Conservation (phyloP, 2,797 vertebrate genomes). For the Cyclura pinguis region DNA sequence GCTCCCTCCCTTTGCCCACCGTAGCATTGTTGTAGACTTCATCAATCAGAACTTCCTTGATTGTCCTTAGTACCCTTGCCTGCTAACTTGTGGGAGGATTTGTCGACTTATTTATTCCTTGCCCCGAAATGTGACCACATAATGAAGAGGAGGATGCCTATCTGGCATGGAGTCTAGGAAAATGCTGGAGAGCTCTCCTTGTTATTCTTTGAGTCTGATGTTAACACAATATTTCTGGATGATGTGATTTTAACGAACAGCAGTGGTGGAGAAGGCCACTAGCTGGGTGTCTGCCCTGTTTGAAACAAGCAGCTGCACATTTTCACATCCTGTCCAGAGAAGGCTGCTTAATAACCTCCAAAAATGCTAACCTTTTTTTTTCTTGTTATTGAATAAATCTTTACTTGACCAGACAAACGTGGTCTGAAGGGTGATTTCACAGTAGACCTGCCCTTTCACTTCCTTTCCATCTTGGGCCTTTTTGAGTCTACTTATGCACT, state of each 20-base stretch:
- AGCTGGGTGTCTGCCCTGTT: slow-evolving; percentile 71
- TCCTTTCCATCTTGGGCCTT: slow-evolving; percentile 9
- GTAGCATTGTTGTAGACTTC: background rate
- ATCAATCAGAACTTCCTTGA: background rate
- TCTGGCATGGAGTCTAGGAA: slow-evolving; percentile 35
- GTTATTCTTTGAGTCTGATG: slow-evolving; percentile 80
- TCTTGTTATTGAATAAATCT: slow-evolving; percentile 17
- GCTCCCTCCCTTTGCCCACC: background rate
- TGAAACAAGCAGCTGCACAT: slow-evolving; percentile 80
- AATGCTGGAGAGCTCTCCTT: slow-evolving; percentile 71
- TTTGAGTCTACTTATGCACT: background rate
- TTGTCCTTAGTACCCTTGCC: slow-evolving; percentile 3
- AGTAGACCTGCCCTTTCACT: slow-evolving; percentile 4
- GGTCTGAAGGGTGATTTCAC: slow-evolving; percentile 21
- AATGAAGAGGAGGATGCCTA: slow-evolving; percentile 23
- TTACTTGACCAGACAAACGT: slow-evolving; percentile 32
- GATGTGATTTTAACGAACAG: slow-evolving; percentile 50
- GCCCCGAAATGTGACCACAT: slow-evolving; percentile 21
- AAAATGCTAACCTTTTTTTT: slow-evolving; percentile 11
- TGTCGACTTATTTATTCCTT: slow-evolving; percentile 29
- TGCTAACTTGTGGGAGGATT: slow-evolving; percentile 23
- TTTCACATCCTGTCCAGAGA: slow-evolving; percentile 64
- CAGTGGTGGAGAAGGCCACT: slow-evolving; percentile 41
- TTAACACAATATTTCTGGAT: slow-evolving; percentile 64
- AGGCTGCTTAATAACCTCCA: background rate